Conservation (phyloP, 2,888 invertebrate genomes). For the Baccha elongata region DNA sequence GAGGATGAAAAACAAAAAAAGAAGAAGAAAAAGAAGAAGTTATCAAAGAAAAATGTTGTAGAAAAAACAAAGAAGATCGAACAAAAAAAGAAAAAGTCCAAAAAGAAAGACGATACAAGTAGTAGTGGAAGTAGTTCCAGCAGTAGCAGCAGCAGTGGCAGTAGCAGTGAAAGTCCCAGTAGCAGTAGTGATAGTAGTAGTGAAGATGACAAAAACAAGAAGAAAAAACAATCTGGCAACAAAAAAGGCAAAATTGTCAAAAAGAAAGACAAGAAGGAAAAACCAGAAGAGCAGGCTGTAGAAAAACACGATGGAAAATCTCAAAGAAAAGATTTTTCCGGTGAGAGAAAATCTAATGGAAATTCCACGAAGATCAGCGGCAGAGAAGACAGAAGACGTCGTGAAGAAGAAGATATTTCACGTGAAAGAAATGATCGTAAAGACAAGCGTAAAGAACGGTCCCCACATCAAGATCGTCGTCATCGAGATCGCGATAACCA, state of each 20-base stretch:
- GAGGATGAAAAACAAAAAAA: conserved; percentile 70
- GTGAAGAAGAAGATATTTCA: no score
- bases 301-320: conserved; percentile 2
- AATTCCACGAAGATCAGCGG: conserved; percentile 27
- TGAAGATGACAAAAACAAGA: conserved; percentile 59
- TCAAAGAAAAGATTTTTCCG: not conserved
- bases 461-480: conserved; percentile 43
- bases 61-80: conserved; percentile 70
- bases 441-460: conserved; percentile 22
- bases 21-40: conserved; percentile 74
- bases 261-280: conserved; percentile 6
- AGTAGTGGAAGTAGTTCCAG: conserved; percentile 69
- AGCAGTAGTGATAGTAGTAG: conserved; percentile 55
- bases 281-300: not conserved
- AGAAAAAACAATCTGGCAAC: conserved; percentile 36
- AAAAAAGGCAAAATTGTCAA: conserved; percentile 17
- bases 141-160: conserved; percentile 54
- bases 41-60: conserved; percentile 64
- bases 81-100: conserved; percentile 70
- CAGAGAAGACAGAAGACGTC: no score
- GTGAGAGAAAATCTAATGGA: conserved; percentile 38
- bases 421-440: conserved; percentile 25
- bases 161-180: conserved; percentile 61
- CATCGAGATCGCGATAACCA: conserved; percentile 37
- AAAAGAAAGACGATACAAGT: conserved; percentile 72